Evolutionary conservation across 2,797 vertebrate species (phyloP).

Genomic region (Cichlasoma orientale): DNA sequence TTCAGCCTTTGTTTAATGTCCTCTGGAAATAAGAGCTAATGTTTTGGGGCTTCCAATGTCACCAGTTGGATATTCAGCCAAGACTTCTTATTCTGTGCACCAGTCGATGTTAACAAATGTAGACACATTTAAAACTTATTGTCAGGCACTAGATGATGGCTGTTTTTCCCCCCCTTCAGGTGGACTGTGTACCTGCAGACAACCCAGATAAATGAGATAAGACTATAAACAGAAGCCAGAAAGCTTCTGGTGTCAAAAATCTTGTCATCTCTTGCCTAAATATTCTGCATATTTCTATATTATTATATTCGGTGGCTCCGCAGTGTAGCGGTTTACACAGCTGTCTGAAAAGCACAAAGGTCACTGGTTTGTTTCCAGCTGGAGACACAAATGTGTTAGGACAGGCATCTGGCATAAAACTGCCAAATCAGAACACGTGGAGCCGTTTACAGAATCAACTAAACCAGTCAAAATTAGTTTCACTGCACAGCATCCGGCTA

Average conservation of each 20-base stretch:
- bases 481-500: background rate
- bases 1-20: background rate
- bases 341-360: too few relatives aligned
- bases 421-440: too few relatives aligned
- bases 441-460: background rate
- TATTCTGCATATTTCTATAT: background rate
- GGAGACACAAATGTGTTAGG: too few relatives aligned
- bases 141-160: background rate
- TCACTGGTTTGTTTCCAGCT: too few relatives aligned
- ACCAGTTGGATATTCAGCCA: too few relatives aligned
- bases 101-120: background rate
- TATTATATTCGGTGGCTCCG: background rate
- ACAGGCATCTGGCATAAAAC: too few relatives aligned
- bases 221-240: background rate
- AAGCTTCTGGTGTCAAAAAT: background rate
- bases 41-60: too few relatives aligned
- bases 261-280: background rate
- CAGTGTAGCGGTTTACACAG: too few relatives aligned
- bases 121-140: background rate
- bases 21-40: background rate
- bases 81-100: background rate
- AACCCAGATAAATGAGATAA: accelerated
- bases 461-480: background rate
- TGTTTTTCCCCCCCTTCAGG: background rate
- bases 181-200: background rate